phyloP scores from a whole-genome alignment of 2,113 vertebrate species.

The Holacanthus passer region DNA sequence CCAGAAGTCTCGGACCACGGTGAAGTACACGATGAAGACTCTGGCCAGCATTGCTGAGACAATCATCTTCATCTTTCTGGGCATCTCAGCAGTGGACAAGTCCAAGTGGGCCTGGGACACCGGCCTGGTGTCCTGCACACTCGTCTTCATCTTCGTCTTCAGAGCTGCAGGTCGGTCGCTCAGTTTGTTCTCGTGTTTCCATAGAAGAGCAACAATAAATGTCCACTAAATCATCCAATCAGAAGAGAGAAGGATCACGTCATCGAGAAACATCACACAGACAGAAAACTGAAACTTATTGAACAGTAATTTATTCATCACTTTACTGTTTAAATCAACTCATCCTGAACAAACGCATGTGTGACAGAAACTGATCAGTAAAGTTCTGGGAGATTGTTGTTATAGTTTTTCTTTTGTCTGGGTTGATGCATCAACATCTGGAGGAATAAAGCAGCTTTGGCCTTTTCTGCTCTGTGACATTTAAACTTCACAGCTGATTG shows the following conservation, averaged over 20 bases:
- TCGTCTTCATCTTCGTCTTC: slow-evolving; percentile 95
- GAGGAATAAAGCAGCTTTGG: too few species aligned
- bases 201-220: background rate
- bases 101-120: slow-evolving; percentile 99
- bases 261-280: too few species aligned
- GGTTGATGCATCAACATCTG: too few species aligned
- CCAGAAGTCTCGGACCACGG: slow-evolving; percentile 95
- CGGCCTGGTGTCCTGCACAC: slow-evolving; percentile 92
- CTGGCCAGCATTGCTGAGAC: slow-evolving; percentile 96
- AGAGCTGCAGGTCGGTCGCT: slow-evolving; percentile 89
- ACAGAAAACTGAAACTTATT: too few species aligned
- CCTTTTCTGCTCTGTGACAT: too few species aligned
- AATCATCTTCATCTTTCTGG: slow-evolving; percentile 98
- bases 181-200: background rate
- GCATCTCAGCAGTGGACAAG: slow-evolving; percentile 96
- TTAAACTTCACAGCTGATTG: too few species aligned
- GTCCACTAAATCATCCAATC: background rate
- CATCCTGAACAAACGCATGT: too few species aligned
- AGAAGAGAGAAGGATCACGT: background rate
- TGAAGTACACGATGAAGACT: slow-evolving; percentile 99
- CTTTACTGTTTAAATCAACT: too few species aligned
- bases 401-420: too few species aligned
- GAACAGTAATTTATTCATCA: too few species aligned
- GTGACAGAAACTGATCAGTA: too few species aligned
- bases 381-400: too few species aligned